Evolutionary conservation across 2,888 invertebrate genomes (phyloP).

Genomic region (Drosophila paucipuncta): DNA sequence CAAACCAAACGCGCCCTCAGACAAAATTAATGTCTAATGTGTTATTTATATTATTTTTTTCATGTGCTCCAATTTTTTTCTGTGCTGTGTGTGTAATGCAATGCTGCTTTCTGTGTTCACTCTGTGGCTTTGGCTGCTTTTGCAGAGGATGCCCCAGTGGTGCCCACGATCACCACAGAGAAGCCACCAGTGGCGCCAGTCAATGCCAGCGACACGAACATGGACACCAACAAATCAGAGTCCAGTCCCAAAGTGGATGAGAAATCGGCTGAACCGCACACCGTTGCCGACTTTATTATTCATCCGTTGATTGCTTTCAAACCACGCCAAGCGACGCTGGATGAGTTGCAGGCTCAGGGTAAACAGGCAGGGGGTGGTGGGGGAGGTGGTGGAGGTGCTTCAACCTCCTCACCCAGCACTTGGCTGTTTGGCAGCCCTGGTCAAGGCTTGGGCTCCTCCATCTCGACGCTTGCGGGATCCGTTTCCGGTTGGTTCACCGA

Average conservation of each 20-base stretch:
- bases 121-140: slow-evolving; percentile 4
- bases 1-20: neutral
- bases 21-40: slow-evolving; percentile 41
- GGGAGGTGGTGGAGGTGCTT: neutral
- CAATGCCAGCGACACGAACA: neutral
- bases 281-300: slow-evolving; percentile 82
- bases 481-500: slow-evolving; percentile 82
- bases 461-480: slow-evolving; percentile 79
- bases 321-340: slow-evolving; percentile 64
- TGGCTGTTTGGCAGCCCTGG: slow-evolving; percentile 79
- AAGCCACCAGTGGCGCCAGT: slow-evolving; percentile 46
- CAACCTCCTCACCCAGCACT: slow-evolving; percentile 42
- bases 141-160: slow-evolving; percentile 52
- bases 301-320: slow-evolving; percentile 82
- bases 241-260: slow-evolving; percentile 14
- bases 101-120: slow-evolving; percentile 29
- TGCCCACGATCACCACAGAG: slow-evolving; percentile 64
- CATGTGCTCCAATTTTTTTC: slow-evolving; percentile 63
- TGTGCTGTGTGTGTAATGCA: slow-evolving; percentile 47
- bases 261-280: slow-evolving; percentile 64
- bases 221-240: slow-evolving; percentile 5
- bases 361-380: slow-evolving; percentile 47
- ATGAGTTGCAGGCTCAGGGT: slow-evolving; percentile 62
- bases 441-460: slow-evolving; percentile 76
- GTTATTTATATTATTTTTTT: slow-evolving; percentile 44